A percentile compares a stretch with the other conserved stretches of the same genome.
Evolutionary conservation across 2,113 vertebrate species (phyloP).

Genomic region (Xiphophorus hellerii): DNA sequence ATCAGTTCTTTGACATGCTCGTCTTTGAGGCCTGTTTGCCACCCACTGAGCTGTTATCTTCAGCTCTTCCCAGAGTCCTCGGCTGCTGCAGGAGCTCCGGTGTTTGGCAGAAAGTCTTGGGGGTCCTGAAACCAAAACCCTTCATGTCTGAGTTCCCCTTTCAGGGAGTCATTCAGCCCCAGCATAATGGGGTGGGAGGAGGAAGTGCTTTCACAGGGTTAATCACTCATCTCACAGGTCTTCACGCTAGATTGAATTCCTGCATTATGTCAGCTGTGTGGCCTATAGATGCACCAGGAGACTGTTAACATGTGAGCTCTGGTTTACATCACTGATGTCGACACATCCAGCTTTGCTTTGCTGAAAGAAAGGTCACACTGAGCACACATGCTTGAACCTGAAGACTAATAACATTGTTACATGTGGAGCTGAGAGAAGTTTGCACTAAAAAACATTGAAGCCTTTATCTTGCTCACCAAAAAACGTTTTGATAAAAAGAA

Average conservation of each 20-base stretch:
- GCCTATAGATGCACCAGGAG: slow-evolving; percentile 44
- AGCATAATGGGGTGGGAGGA: slow-evolving; percentile 57
- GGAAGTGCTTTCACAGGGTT: slow-evolving; percentile 58
- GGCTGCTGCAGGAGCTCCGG: slow-evolving; percentile 1
- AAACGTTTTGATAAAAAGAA: no score
- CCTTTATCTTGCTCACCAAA: no score
- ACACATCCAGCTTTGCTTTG: background rate
- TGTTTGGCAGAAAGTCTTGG: slow-evolving; percentile 35
- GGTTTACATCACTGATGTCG: background rate
- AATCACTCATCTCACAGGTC: slow-evolving; percentile 63
- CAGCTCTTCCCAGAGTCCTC: slow-evolving; percentile 13
- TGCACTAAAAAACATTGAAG: no score
- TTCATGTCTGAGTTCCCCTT: slow-evolving; percentile 27
- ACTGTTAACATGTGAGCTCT: slow-evolving; percentile 7
- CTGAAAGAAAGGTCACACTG: background rate
- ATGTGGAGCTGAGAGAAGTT: no score
- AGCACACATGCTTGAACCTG: background rate
- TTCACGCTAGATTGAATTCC: slow-evolving; percentile 44
- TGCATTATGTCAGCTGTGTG: slow-evolving; percentile 45
- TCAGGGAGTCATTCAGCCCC: slow-evolving; percentile 51
- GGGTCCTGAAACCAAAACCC: slow-evolving; percentile 43
- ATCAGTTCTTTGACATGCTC: background rate
- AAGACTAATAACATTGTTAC: background rate
- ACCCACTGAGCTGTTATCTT: slow-evolving; percentile 13
- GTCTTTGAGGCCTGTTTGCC: background rate